Percentiles rank a stretch among this genome's conserved stretches.
These are phyloP conservation scores for Gisinianus flammeolus DNA, from an alignment of 2,888 invertebrate genomes.

Conservation along the genomic window DNA sequence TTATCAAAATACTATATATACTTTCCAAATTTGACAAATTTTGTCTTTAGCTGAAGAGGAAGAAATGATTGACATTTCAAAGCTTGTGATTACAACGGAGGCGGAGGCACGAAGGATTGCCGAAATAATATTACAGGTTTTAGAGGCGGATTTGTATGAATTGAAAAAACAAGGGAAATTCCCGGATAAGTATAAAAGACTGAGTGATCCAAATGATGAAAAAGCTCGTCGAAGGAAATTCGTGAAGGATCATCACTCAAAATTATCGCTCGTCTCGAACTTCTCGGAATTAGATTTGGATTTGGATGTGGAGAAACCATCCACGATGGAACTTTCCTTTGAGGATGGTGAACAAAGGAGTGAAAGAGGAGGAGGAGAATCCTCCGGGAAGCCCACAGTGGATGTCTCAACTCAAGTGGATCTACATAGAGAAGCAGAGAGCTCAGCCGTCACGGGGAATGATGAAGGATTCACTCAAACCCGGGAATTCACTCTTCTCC, in stretches of 20 bases:
- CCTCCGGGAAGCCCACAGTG: conserved; percentile 6
- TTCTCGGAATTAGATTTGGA: conserved; percentile 25
- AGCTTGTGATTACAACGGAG: conserved; percentile 13
- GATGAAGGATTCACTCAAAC: conserved; percentile 43
- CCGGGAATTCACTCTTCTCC: conserved; percentile 46
- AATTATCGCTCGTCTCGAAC: conserved; percentile 25
- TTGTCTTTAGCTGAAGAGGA: too few relatives aligned
- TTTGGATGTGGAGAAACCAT: conserved; percentile 28
- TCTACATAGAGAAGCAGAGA: conserved; percentile 37
- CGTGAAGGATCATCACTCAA: conserved; percentile 23
- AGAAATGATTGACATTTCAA: conserved; percentile 28
- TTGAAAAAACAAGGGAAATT: conserved; percentile 3
- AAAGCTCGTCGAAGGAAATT: neutral
- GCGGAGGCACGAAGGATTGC: conserved; percentile 48
- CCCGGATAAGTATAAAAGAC: neutral
- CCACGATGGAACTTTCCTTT: conserved; percentile 31
- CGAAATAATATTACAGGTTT: conserved; percentile 40
- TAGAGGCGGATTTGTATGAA: conserved; percentile 50
- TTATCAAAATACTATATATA: too few relatives aligned
- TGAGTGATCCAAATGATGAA: conserved; percentile 22
- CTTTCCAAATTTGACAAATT: too few relatives aligned
- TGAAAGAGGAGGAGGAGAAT: neutral
- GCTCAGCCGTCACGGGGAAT: neutral
- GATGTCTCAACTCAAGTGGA: conserved; percentile 44
- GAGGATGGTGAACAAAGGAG: conserved; percentile 10